Conservation (phyloP, 2,888 invertebrate species). For the Sthenelais limicola region DNA sequence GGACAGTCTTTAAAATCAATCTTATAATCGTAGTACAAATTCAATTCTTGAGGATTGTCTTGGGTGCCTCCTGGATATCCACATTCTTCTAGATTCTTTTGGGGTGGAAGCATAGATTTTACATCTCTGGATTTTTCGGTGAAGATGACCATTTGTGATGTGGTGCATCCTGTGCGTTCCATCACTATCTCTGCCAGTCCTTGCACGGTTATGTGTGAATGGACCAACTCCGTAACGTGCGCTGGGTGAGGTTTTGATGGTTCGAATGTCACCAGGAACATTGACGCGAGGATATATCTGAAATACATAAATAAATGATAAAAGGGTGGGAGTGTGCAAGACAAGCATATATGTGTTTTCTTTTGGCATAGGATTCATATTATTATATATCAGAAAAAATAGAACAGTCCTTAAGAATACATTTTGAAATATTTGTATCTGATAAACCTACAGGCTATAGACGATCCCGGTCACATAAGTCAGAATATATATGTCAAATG, state of each 20-base stretch:
- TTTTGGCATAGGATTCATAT: too few species aligned
- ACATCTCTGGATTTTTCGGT: conserved; percentile 59
- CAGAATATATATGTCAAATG: too few species aligned
- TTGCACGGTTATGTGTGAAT: conserved; percentile 61
- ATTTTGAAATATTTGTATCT: too few species aligned
- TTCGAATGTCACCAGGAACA: conserved; percentile 67
- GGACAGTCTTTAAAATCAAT: conserved; percentile 69
- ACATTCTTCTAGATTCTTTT: conserved; percentile 62
- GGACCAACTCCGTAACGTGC: conserved; percentile 64
- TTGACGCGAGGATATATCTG: conserved; percentile 60
- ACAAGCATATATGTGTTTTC: too few species aligned
- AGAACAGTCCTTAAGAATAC: too few species aligned
- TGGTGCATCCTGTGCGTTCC: conserved; percentile 59
- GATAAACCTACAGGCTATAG: too few species aligned
- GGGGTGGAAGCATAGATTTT: conserved; percentile 59
- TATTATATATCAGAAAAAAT: too few species aligned
- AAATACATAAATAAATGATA: conserved; percentile 25
- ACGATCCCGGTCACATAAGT: too few species aligned
- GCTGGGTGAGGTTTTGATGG: conserved; percentile 61
- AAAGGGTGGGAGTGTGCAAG: too few species aligned
- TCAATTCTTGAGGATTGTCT: conserved; percentile 61
- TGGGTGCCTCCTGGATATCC: conserved; percentile 61
- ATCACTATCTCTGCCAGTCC: conserved; percentile 62
- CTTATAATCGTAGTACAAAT: conserved; percentile 67
- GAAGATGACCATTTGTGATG: conserved; percentile 66